Conservation (phyloP, 1,140 invertebrate species). For the Phocides pigmalion region DNA sequence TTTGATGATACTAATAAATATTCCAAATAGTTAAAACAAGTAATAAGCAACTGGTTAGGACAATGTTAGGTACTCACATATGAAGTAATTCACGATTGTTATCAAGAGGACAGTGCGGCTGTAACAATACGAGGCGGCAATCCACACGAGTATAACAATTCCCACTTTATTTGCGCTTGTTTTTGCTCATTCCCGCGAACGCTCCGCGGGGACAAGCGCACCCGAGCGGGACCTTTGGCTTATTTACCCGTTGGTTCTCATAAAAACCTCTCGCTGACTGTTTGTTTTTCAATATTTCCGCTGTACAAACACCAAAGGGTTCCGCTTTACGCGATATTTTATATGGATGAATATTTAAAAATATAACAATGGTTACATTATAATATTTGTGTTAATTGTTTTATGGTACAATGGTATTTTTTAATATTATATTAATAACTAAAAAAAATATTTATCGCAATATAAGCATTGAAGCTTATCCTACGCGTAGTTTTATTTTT, state of each 20-base stretch:
- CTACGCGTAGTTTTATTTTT: too few species aligned
- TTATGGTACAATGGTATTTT: too few species aligned
- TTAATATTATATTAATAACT: too few species aligned
- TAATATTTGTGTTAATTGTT: not conserved
- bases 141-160: slow-evolving; percentile 65
- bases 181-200: slow-evolving; percentile 62
- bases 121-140: slow-evolving; percentile 15
- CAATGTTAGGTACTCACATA: too few species aligned
- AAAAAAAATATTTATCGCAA: too few species aligned
- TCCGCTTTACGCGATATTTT: not conserved
- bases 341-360: not conserved
- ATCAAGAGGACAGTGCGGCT: not conserved
- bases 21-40: too few species aligned
- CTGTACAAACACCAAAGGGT: not conserved
- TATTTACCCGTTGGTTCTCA: slow-evolving; percentile 55
- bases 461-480: too few species aligned
- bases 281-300: slow-evolving; percentile 9
- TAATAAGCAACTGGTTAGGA: too few species aligned
- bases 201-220: slow-evolving; percentile 50
- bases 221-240: slow-evolving; percentile 53
- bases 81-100: not conserved
- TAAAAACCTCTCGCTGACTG: slow-evolving; percentile 38
- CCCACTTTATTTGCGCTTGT: slow-evolving; percentile 63
- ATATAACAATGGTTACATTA: not conserved
- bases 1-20: too few species aligned